phyloP scores from a whole-genome alignment of 2,888 invertebrate species.

The Sthenelais limicola region DNA sequence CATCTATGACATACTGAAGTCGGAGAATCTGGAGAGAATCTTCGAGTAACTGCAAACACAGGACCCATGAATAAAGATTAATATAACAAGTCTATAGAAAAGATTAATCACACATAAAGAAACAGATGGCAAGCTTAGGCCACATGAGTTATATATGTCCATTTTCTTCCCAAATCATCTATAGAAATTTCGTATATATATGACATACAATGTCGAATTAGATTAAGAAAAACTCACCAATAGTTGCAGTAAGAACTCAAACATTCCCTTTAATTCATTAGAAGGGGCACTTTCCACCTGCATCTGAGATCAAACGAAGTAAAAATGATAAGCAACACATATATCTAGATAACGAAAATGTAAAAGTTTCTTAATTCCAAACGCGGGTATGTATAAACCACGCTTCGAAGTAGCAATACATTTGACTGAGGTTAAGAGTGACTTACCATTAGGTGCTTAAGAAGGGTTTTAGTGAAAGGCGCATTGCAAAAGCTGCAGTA shows the following conservation, averaged over 20 bases:
- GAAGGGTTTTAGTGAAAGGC: conserved; percentile 66
- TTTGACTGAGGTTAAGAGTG: no score
- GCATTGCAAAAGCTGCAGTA: conserved; percentile 71
- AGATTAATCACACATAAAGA: no score
- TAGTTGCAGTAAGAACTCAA: conserved; percentile 70
- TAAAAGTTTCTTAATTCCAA: no score
- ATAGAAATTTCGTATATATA: no score
- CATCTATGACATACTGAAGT: conserved; percentile 71
- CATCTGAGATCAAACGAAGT: conserved; percentile 59
- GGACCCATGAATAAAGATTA: not conserved
- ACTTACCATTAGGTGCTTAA: conserved; percentile 71
- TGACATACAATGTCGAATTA: no score
- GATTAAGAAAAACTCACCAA: conserved; percentile 69
- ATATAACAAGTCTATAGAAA: conserved; percentile 19
- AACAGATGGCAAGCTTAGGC: no score
- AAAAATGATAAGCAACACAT: no score
- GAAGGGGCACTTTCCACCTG: conserved; percentile 72
- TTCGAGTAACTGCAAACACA: conserved; percentile 57
- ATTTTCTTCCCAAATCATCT: no score
- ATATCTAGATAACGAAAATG: no score
- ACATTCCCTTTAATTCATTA: conserved; percentile 73
- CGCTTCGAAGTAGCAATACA: no score
- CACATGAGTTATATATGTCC: no score
- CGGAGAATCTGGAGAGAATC: conserved; percentile 70
- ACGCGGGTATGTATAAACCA: no score